These are phyloP conservation scores for Cheilosia soror DNA, from an alignment of 2,888 invertebrate genomes.

Conservation along the genomic window DNA sequence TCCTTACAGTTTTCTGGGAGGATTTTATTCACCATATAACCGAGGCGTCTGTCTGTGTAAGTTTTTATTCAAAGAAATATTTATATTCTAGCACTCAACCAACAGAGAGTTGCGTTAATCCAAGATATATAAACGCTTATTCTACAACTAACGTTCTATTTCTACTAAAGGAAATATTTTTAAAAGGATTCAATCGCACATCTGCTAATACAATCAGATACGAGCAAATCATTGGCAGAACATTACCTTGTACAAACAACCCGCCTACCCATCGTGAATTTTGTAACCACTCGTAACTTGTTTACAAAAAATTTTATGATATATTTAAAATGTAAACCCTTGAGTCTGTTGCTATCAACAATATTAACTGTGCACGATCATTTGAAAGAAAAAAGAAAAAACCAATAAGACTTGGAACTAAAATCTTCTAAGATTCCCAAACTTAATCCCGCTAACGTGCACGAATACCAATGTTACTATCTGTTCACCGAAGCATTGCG, in stretches of 20 bases:
- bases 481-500: conserved; percentile 53
- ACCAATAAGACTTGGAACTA: conserved; percentile 24
- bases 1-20: too few species aligned
- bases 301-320: conserved; percentile 58
- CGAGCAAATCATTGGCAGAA: conserved; percentile 17
- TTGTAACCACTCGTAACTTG: conserved; percentile 23
- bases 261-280: conserved; percentile 50
- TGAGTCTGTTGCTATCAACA: conserved; percentile 46
- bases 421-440: conserved; percentile 12
- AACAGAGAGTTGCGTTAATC: too few species aligned
- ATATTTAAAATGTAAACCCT: conserved; percentile 51
- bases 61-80: too few species aligned
- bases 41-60: too few species aligned
- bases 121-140: too few species aligned
- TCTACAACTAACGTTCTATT: neutral
- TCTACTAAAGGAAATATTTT: neutral
- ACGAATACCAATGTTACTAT: conserved; percentile 6
- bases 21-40: too few species aligned
- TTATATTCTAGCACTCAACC: too few species aligned
- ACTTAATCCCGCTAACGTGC: conserved; percentile 10
- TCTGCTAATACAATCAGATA: conserved; percentile 26
- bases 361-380: conserved; percentile 18
- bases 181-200: conserved; percentile 19
- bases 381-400: neutral
- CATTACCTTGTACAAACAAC: conserved; percentile 29